phyloP scores from a whole-genome alignment of 2,113 vertebrate species.

The Spermophilus dauricus region DNA sequence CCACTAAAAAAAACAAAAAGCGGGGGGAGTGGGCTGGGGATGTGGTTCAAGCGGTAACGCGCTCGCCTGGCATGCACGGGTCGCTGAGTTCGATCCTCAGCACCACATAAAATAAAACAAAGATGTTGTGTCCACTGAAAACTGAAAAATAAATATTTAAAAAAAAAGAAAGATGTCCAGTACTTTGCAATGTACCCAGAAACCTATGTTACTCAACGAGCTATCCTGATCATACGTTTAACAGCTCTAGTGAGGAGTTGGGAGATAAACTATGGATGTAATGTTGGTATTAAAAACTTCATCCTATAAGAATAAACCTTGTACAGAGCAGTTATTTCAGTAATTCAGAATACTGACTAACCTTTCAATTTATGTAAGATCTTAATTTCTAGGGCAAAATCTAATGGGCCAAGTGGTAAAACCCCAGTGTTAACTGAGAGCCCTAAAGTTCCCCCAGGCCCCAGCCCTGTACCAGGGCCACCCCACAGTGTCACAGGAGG shows the following conservation, averaged over 20 bases:
- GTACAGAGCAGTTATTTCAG: not conserved
- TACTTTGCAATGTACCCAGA: not conserved
- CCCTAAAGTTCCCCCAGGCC: not conserved
- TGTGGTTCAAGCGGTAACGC: too few relatives aligned
- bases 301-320: not conserved
- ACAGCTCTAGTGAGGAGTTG: not conserved
- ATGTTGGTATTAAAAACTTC: not conserved
- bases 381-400: not conserved
- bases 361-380: not conserved
- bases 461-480: not conserved
- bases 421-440: not conserved
- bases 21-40: too few relatives aligned
- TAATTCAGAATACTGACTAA: not conserved
- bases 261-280: not conserved
- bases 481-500: rapidly evolving
- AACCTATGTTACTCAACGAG: not conserved
- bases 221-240: not conserved
- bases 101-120: too few relatives aligned
- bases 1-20: too few relatives aligned
- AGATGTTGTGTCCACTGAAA: too few relatives aligned
- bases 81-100: too few relatives aligned
- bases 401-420: not conserved
- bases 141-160: too few relatives aligned
- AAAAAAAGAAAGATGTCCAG: not conserved
- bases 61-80: too few relatives aligned